These are phyloP conservation scores for Scophthalmus maximus DNA, from an alignment of 2,113 vertebrate species.

Conservation along the genomic window DNA sequence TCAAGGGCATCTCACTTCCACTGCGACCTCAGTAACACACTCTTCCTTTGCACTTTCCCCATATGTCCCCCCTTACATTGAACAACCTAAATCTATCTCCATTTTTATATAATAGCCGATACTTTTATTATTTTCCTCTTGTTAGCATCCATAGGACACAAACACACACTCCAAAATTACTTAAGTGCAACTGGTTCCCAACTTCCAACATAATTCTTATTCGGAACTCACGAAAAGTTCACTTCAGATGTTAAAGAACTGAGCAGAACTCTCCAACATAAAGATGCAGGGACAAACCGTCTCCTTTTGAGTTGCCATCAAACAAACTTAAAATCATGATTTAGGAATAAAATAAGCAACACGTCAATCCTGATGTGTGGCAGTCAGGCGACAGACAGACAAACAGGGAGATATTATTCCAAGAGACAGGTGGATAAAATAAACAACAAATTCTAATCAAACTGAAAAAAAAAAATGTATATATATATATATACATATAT, in stretches of 20 bases:
- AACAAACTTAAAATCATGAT: conserved; percentile 11
- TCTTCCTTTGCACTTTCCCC: neutral
- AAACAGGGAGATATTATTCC: neutral
- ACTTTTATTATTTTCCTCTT: neutral
- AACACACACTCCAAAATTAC: neutral
- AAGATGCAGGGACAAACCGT: neutral
- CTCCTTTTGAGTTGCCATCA: neutral
- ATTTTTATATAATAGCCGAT: neutral
- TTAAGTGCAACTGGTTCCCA: neutral
- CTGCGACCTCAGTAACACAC: no score
- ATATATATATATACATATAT: no score
- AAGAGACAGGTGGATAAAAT: neutral
- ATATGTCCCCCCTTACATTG: neutral
- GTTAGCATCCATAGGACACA: neutral
- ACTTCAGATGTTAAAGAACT: conserved; percentile 5
- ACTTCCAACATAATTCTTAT: neutral
- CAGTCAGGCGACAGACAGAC: neutral
- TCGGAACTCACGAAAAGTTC: no score
- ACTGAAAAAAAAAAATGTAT: neutral
- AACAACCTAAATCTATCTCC: neutral
- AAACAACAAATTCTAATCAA: neutral
- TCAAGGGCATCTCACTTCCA: conserved; percentile 22
- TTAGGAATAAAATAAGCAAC: neutral
- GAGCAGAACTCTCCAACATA: neutral
- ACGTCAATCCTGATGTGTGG: neutral